These are phyloP conservation scores for Melanotaenia pygmaea DNA, from an alignment of 2,797 vertebrate species.

Conservation along the genomic window DNA sequence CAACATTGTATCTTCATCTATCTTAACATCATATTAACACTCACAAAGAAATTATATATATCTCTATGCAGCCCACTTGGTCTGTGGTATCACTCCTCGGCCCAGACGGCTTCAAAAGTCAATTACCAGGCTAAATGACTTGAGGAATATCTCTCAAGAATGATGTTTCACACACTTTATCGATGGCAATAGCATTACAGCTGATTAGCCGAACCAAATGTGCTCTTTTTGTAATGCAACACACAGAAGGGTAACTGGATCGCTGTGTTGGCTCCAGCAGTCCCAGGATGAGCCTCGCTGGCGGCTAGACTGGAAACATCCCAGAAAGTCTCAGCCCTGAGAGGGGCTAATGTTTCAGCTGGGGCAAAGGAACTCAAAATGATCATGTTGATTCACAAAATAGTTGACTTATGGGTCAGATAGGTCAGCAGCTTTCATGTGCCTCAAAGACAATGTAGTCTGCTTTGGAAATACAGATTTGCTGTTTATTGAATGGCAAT, in stretches of 20 bases:
- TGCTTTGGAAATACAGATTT: constrained; percentile 72
- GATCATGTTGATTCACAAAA: constrained; percentile 84
- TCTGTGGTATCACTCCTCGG: constrained; percentile 80
- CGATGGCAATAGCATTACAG: constrained; percentile 87
- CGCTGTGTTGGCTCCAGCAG: constrained; percentile 76
- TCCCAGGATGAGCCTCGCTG: constrained; percentile 80
- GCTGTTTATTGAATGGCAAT: constrained; percentile 72
- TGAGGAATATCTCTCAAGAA: constrained; percentile 83
- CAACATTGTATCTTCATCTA: constrained; percentile 66
- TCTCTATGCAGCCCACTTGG: constrained; percentile 81
- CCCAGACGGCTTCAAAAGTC: constrained; percentile 84
- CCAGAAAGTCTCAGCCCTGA: constrained; percentile 80
- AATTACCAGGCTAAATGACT: constrained; percentile 83
- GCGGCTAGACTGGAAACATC: constrained; percentile 83
- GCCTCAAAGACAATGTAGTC: constrained; percentile 61
- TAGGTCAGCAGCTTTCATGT: constrained; percentile 77
- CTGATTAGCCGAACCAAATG: constrained; percentile 85
- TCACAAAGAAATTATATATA: constrained; percentile 73
- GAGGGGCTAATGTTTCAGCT: constrained; percentile 83
- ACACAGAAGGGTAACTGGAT: constrained; percentile 85
- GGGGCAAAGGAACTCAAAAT: constrained; percentile 81
- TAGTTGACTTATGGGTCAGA: constrained; percentile 82
- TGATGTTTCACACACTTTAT: constrained; percentile 84
- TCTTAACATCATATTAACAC: constrained; percentile 55
- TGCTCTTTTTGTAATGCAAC: constrained; percentile 88